phyloP scores from a whole-genome alignment of 2,888 invertebrate species.

The Polymixis flavicincta region DNA sequence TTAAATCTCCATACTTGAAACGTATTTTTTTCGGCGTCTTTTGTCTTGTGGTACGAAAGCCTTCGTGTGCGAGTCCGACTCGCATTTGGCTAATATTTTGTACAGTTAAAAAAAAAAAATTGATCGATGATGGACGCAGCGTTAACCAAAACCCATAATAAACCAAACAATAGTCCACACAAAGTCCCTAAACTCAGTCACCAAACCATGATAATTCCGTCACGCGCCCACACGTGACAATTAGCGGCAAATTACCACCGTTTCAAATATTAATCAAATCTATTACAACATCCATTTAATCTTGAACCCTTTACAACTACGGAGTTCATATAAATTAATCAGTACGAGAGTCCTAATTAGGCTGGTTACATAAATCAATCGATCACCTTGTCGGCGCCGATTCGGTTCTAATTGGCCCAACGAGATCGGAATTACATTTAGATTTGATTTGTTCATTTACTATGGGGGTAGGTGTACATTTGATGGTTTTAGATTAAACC shows the following conservation, averaged over 20 bases:
- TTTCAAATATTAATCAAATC: conserved; percentile 67
- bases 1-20: no score
- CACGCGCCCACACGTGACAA: conserved; percentile 59
- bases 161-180: neutral
- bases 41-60: no score
- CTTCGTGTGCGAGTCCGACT: no score
- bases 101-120: no score
- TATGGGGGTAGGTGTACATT: conserved; percentile 42
- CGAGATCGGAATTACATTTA: conserved; percentile 65
- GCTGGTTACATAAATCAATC: conserved; percentile 68
- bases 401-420: conserved; percentile 68
- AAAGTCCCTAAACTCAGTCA: neutral
- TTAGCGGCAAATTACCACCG: conserved; percentile 60
- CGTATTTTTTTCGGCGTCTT: no score
- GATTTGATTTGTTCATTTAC: conserved; percentile 66
- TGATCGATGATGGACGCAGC: neutral
- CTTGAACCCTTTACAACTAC: conserved; percentile 18
- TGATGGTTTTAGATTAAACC: conserved; percentile 27
- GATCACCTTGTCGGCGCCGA: conserved; percentile 64
- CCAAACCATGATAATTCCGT: conserved; percentile 24
- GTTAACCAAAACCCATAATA: no score
- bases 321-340: conserved; percentile 44
- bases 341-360: conserved; percentile 55
- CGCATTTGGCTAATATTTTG: no score
- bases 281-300: conserved; percentile 52